Evolutionary conservation across 2,888 invertebrate genomes (phyloP).

Genomic region (Limenitis arthemis): DNA sequence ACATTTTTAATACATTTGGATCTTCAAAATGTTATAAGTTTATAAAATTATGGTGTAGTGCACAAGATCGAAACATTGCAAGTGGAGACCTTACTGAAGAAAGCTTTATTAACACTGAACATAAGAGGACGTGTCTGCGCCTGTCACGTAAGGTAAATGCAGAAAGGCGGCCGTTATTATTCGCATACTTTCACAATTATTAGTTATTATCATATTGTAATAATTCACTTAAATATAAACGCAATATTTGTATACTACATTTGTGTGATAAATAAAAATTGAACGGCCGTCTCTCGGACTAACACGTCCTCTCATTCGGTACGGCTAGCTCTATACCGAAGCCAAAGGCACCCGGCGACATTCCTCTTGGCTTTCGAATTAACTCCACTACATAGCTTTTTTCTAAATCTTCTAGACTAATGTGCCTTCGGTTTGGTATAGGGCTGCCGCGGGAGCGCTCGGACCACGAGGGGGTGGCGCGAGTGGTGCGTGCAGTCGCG

Average conservation of each 20-base stretch:
- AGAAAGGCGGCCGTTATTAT: background rate
- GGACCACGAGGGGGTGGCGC: conserved; percentile 32
- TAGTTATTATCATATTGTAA: background rate
- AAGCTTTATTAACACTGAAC: conserved; percentile 33
- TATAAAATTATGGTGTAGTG: conserved; percentile 23
- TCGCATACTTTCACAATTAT: background rate
- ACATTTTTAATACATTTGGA: background rate
- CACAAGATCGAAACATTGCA: conserved; percentile 37
- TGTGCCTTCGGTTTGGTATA: conserved; percentile 87
- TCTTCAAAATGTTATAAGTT: background rate
- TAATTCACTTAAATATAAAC: no score
- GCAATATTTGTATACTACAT: background rate
- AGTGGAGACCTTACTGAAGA: conserved; percentile 42
- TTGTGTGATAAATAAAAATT: conserved; percentile 21
- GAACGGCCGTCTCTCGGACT: conserved; percentile 6
- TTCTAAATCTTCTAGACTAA: conserved; percentile 29
- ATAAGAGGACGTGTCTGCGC: conserved; percentile 24
- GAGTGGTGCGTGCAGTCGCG: conserved; percentile 81
- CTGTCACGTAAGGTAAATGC: conserved; percentile 3
- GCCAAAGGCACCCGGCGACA: conserved; percentile 66
- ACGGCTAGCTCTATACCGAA: conserved; percentile 40
- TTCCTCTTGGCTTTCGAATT: conserved; percentile 33
- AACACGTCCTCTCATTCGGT: conserved; percentile 39
- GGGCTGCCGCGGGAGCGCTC: conserved; percentile 63
- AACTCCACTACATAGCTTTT: conserved; percentile 32